phyloP scores from a whole-genome alignment of 1,140 invertebrate genomes.

The Oscheius sp. region DNA sequence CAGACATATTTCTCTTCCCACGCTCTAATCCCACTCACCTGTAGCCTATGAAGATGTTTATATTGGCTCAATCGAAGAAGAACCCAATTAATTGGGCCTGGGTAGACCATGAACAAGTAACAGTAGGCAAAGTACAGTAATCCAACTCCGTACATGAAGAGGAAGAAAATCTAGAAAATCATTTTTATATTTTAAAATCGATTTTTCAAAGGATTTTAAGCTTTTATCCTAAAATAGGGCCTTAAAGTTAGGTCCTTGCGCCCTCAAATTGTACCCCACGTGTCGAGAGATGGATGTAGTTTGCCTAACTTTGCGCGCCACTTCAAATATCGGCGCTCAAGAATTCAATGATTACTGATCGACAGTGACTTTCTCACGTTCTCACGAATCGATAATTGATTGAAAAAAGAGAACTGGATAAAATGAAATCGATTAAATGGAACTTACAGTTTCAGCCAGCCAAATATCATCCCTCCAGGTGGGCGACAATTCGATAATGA shows the following conservation, averaged over 20 bases:
- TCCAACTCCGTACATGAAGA: slow-evolving; percentile 56
- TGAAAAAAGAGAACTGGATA: neutral
- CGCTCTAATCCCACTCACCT: neutral
- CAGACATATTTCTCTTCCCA: too few species aligned
- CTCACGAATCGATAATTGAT: slow-evolving; percentile 10
- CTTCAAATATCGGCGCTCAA: too few species aligned
- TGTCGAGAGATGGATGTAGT: too few species aligned
- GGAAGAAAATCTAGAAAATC: slow-evolving; percentile 57
- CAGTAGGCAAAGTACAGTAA: slow-evolving; percentile 55
- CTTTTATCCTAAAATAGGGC: too few species aligned
- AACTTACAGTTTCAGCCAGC: slow-evolving; percentile 52
- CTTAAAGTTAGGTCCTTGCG: too few species aligned
- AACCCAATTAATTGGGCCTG: slow-evolving; percentile 45
- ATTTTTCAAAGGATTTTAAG: too few species aligned
- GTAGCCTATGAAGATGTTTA: neutral
- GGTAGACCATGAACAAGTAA: slow-evolving; percentile 58
- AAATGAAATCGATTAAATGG: neutral
- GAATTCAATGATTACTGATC: too few species aligned
- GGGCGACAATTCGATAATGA: slow-evolving; percentile 56
- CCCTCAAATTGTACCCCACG: too few species aligned
- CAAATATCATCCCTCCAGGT: slow-evolving; percentile 56
- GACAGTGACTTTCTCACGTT: slow-evolving; percentile 5
- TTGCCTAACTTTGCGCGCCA: too few species aligned
- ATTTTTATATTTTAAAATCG: slow-evolving; percentile 1
- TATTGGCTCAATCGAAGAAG: slow-evolving; percentile 1